A percentile compares a stretch with the other conserved stretches of the same genome.
Conservation (phyloP, 2,888 invertebrate genomes). For the Melipona bicolor region DNA sequence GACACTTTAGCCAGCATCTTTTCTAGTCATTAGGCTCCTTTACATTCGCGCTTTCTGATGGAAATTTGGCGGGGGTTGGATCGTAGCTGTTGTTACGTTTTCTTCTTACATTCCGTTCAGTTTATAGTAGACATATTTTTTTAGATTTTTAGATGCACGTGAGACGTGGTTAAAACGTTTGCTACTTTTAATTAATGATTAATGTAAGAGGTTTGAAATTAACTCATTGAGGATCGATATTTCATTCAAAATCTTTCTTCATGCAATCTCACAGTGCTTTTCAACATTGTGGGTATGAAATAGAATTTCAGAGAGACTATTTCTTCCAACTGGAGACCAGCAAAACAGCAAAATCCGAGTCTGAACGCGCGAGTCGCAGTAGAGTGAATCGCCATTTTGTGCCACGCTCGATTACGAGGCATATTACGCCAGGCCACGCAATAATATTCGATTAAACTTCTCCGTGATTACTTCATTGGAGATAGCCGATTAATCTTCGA, state of each 20-base stretch:
- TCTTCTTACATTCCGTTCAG: not conserved
- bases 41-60: not conserved
- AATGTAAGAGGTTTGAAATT: too few species aligned
- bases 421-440: conserved; percentile 50
- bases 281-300: too few species aligned
- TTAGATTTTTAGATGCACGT: not conserved
- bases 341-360: conserved; percentile 22
- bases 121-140: not conserved
- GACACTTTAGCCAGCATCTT: not conserved
- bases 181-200: too few species aligned
- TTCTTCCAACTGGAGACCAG: not conserved
- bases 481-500: conserved; percentile 64
- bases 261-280: too few species aligned
- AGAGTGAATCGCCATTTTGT: conserved; percentile 78
- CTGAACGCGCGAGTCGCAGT: conserved; percentile 69
- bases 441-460: conserved; percentile 64
- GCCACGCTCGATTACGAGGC: conserved; percentile 73
- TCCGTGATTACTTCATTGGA: conserved; percentile 62
- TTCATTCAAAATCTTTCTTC: too few species aligned
- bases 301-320: too few species aligned
- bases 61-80: not conserved
- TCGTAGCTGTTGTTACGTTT: not conserved
- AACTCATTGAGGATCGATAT: too few species aligned
- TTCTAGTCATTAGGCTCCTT: not conserved
- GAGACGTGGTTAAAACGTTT: not conserved